Percentiles rank a stretch among this genome's conserved stretches.
Conservation (phyloP, 2,888 invertebrate genomes). For the Bellardia bayeri region DNA sequence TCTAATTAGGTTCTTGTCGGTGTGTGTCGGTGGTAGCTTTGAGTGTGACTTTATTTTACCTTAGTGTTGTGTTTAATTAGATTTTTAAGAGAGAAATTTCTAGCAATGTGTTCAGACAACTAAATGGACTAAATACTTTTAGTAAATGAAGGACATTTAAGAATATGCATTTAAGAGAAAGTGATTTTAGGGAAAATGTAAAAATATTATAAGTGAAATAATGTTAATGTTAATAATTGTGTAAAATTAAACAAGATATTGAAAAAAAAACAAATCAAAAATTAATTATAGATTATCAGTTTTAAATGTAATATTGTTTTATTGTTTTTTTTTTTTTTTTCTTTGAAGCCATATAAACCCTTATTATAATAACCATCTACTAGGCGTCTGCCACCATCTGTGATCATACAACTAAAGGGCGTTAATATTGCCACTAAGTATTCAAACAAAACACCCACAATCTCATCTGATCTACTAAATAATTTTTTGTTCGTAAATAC, state of each 20-base stretch:
- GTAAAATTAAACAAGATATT: no score
- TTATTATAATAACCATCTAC: background rate
- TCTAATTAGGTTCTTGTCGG: conserved; percentile 62
- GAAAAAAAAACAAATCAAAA: no score
- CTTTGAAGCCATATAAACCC: no score
- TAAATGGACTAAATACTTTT: background rate
- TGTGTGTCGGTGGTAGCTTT: background rate
- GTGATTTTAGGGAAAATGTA: background rate
- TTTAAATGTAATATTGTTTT: no score
- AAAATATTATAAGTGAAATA: background rate
- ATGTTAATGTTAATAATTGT: background rate
- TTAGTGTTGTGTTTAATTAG: conserved; percentile 44
- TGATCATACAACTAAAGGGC: background rate
- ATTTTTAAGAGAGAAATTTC: conserved; percentile 28
- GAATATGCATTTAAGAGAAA: background rate
- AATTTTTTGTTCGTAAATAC: background rate
- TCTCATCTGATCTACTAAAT: background rate
- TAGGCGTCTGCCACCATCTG: background rate
- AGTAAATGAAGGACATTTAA: background rate
- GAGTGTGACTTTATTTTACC: conserved; percentile 9
- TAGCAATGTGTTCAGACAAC: conserved; percentile 1
- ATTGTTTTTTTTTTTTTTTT: no score
- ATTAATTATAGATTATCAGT: no score
- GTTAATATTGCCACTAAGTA: background rate
- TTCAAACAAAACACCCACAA: background rate